phyloP scores from a whole-genome alignment of 1,140 invertebrate species.

The Pseudachorutes palmiensis region DNA sequence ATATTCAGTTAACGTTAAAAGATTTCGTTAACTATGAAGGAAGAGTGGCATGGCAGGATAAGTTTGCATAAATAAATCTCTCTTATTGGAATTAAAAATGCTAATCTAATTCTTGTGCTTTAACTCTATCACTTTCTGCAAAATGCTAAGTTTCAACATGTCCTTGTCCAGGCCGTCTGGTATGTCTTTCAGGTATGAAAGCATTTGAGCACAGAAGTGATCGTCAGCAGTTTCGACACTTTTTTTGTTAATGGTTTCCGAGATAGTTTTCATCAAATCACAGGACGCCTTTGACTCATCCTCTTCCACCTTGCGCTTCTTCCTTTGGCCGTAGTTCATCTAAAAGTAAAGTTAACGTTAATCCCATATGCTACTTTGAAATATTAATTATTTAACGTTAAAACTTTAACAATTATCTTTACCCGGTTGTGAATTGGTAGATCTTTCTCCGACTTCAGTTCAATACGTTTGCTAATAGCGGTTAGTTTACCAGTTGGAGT shows the following conservation, averaged over 20 bases:
- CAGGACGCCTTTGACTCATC: not conserved
- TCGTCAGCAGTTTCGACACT: not conserved
- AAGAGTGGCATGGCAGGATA: not conserved
- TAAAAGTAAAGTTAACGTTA: not conserved
- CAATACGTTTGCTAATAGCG: no score
- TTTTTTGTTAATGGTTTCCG: not conserved
- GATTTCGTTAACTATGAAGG: constrained; percentile 3
- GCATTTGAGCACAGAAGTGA: not conserved
- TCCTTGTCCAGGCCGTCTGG: constrained; percentile 2
- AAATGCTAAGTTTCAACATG: not conserved
- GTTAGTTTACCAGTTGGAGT: not conserved
- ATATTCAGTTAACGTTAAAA: constrained; percentile 1
- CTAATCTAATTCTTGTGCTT: no score
- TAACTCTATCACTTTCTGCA: not conserved
- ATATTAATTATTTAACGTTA: not conserved
- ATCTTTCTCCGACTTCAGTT: no score
- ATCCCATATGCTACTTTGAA: not conserved
- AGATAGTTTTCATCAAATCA: constrained; percentile 5
- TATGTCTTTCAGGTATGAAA: not conserved
- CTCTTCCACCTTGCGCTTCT: not conserved
- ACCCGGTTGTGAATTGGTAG: no score
- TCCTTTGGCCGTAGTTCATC: not conserved
- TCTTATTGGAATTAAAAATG: not conserved
- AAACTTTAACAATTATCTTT: not conserved
- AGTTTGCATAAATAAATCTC: no score